phyloP scores from a whole-genome alignment of 2,888 invertebrate species.

The Coremacera marginata region DNA sequence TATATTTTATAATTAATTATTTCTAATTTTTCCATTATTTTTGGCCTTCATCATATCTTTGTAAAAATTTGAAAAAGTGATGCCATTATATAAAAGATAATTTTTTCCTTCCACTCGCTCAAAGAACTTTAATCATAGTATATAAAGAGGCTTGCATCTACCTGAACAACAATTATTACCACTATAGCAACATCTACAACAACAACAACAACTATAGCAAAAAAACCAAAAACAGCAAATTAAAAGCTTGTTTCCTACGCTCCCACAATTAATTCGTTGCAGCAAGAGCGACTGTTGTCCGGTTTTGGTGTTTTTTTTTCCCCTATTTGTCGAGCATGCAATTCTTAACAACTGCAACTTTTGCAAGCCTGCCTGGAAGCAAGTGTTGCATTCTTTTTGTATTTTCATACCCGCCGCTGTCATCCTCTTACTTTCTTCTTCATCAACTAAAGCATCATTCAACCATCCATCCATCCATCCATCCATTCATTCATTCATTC shows the following conservation, averaged over 20 bases:
- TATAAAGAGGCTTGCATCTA: background rate
- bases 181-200: background rate
- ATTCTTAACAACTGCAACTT: background rate
- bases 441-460: constrained; percentile 15
- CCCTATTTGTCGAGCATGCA: background rate
- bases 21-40: no score
- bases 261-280: background rate
- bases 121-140: no score
- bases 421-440: background rate
- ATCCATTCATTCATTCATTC: background rate
- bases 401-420: no score
- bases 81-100: no score
- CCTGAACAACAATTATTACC: background rate
- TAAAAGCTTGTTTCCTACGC: background rate
- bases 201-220: background rate
- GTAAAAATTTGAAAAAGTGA: no score
- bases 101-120: no score
- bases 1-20: no score
- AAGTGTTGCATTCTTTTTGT: background rate
- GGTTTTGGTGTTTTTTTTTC: background rate
- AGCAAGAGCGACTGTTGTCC: background rate
- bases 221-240: background rate
- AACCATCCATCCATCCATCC: constrained; percentile 18
- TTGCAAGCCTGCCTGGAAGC: no score
- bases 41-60: no score